Evolutionary conservation across 2,797 vertebrate species (phyloP).

Genomic region (Mus spretus): DNA sequence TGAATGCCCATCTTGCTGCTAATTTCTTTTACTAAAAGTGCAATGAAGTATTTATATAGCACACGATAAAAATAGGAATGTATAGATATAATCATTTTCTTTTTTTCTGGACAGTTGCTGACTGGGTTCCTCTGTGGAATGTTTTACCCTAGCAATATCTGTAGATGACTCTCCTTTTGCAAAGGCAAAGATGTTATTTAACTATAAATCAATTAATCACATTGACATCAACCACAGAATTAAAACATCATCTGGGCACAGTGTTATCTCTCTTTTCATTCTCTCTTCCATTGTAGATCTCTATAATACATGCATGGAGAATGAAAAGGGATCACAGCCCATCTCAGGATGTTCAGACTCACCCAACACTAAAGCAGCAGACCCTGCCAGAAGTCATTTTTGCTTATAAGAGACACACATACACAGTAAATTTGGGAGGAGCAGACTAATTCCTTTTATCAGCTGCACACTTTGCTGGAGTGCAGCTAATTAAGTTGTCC

Average conservation of each 20-base stretch:
- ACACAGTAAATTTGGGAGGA: constrained; percentile 85
- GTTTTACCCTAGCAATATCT: constrained; percentile 65
- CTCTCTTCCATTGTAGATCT: constrained; percentile 62
- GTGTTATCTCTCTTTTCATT: constrained; percentile 50
- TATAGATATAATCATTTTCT: constrained; percentile 47
- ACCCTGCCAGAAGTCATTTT: constrained; percentile 58
- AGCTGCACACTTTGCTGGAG: constrained; percentile 37
- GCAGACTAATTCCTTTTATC: constrained; percentile 68
- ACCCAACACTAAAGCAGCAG: constrained; percentile 65
- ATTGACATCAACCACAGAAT: constrained; percentile 77
- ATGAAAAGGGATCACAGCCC: constrained; percentile 63
- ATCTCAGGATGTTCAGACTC: constrained; percentile 69
- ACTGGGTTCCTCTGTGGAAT: constrained; percentile 66
- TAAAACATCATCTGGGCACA: constrained; percentile 69
- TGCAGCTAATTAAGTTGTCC: constrained; percentile 51
- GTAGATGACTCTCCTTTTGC: constrained; percentile 80
- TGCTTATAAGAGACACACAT: constrained; percentile 74
- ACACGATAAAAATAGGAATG: background rate
- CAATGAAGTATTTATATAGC: constrained; percentile 35
- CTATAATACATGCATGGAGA: constrained; percentile 76
- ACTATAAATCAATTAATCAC: constrained; percentile 67
- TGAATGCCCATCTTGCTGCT: constrained; percentile 20
- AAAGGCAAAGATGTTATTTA: constrained; percentile 79
- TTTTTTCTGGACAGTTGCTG: constrained; percentile 75
- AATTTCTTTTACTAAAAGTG: constrained; percentile 44